Percentiles rank a stretch among this genome's conserved stretches.
phyloP scores from a whole-genome alignment of 92 coral and sea anemone genomes.

The Porites evermanni region DNA sequence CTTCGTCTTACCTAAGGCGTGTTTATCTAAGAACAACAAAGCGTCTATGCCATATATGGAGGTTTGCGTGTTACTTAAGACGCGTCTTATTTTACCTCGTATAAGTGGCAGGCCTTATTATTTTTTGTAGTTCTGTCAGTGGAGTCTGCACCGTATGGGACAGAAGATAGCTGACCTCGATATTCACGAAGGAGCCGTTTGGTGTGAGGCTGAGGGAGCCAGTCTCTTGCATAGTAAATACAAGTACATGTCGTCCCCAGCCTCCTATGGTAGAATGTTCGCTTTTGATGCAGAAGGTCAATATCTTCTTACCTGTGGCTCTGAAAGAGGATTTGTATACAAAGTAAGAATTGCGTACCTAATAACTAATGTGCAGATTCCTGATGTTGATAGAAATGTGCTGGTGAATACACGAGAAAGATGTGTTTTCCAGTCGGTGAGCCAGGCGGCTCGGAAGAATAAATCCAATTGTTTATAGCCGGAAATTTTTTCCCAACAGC shows the following conservation, averaged over 20 bases:
- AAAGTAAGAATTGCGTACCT: constrained; percentile 63
- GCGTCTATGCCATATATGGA: too few species aligned
- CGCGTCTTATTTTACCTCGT: too few species aligned
- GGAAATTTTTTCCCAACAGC: too few species aligned
- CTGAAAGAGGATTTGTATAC: constrained; percentile 84
- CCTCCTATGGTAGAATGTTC: constrained; percentile 86
- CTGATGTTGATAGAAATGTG: too few species aligned
- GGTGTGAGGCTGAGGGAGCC: constrained; percentile 57
- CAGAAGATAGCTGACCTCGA: constrained; percentile 82
- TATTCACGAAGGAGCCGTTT: constrained; percentile 92
- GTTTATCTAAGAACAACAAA: too few species aligned
- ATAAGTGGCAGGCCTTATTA: neutral
- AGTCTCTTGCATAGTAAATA: constrained; percentile 51
- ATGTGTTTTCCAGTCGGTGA: too few species aligned
- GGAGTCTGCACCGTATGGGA: constrained; percentile 98
- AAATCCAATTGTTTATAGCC: too few species aligned
- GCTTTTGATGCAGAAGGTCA: constrained; percentile 97
- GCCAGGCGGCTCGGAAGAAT: too few species aligned
- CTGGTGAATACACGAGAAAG: too few species aligned
- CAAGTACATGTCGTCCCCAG: constrained; percentile 58
- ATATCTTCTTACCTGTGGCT: constrained; percentile 89
- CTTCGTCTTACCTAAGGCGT: too few species aligned
- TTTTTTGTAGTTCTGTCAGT: constrained; percentile 78
- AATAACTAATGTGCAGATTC: too few species aligned
- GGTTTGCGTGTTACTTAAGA: too few species aligned